Evolutionary conservation across 2,888 invertebrate genomes (phyloP).

Genomic region (Lithodes maja): DNA sequence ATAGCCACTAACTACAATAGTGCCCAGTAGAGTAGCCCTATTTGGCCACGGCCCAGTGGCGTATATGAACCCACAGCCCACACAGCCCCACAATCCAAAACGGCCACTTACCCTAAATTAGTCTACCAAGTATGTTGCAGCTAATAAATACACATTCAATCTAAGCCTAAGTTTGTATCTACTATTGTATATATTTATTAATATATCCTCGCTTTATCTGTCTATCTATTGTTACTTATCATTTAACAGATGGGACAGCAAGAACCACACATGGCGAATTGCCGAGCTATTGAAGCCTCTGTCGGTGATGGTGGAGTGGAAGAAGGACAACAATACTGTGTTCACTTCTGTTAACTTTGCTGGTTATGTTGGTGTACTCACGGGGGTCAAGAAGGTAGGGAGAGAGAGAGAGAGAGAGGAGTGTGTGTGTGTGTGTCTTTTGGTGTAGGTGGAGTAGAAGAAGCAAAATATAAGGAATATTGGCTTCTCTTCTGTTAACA

Average conservation of each 20-base stretch:
- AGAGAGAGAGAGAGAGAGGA: background rate
- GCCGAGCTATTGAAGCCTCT: slow-evolving; percentile 66
- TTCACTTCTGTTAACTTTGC: slow-evolving; percentile 78
- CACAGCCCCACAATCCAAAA: too few relatives aligned
- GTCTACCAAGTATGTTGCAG: too few relatives aligned
- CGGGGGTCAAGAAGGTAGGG: slow-evolving; percentile 76
- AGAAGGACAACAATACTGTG: slow-evolving; percentile 74
- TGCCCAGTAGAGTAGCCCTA: too few relatives aligned
- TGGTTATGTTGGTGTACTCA: slow-evolving; percentile 78
- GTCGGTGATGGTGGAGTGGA: slow-evolving; percentile 76
- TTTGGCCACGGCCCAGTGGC: too few relatives aligned
- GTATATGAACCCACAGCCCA: too few relatives aligned
- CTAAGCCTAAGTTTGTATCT: too few relatives aligned
- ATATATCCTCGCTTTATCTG: background rate
- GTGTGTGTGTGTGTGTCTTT: background rate
- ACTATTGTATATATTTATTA: background rate
- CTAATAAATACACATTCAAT: too few relatives aligned
- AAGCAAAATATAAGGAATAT: too few relatives aligned
- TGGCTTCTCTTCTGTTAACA: too few relatives aligned
- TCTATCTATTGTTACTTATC: background rate
- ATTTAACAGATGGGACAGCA: slow-evolving; percentile 75
- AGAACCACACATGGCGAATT: slow-evolving; percentile 75
- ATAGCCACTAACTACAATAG: too few relatives aligned
- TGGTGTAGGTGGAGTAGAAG: too few relatives aligned
- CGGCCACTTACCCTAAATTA: too few relatives aligned